Base-by-base conservation (phyloP, 2,113 vertebrate species). In the Eupsittula cactorum region DNA sequence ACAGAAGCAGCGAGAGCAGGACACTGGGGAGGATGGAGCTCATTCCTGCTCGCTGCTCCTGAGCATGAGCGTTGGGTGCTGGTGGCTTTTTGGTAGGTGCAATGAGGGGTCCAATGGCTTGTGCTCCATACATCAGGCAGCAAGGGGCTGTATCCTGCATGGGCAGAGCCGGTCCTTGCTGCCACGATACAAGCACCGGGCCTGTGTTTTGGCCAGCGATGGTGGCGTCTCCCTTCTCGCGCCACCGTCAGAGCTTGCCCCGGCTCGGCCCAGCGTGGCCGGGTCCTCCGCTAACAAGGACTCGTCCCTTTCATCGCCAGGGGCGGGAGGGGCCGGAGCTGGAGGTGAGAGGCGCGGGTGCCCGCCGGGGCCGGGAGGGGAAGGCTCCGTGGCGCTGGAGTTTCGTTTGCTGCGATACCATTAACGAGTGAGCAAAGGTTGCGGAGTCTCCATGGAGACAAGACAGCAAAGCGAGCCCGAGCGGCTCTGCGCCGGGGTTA, bases 371-470 rank as follows among this genome's bases (percentile, higher is more conserved):
- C 94, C 90, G 87, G 92, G 87, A 93, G 95, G 94, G 85, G 94
- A 94, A 95, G 92, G 96, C 86, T 94, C 92, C 85, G 96, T 90
- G 91, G 96, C 86, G 90, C 95, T 75, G 92, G 92, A 96, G 92
- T 95, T 97, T 97, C 89, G 95, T 96, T 96, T 96, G 96, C 90
- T 47, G 97, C 97, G 98, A 97, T 98, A 98, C 98, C 98, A 98
- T 98, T 98, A 98, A 97, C 97, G 97, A 98, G 98, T 98, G 98
- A 98, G 98, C 98, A 97, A 98, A 98, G 98, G 98, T 98, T 98
- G 98, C 97, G 62, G 96, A 97, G 98, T 98, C 98, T 98, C 98
- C 98, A 98, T 98, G 98, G 98, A 98, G 98, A 98, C 98, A 98
- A 98, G 98, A 98, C 98, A 98, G 97, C 97, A 95, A 98, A 98